Percentiles rank a stretch among this genome's conserved stretches.
These are phyloP conservation scores for Plumapathes pennacea DNA, from an alignment of 92 coral and sea anemone genomes.

Conservation along the genomic window DNA sequence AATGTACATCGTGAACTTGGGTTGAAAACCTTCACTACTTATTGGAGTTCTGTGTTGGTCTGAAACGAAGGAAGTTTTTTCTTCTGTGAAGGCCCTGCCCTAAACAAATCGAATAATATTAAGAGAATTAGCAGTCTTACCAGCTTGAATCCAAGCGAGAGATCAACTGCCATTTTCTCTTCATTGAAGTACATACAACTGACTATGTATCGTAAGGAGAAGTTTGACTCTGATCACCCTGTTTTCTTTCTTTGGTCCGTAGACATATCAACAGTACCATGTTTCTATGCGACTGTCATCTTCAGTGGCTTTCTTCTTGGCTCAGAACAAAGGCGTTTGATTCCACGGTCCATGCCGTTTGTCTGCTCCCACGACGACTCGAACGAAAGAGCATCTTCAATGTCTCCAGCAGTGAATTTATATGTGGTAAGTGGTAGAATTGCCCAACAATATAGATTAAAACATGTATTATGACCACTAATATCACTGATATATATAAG, in stretches of 20 bases:
- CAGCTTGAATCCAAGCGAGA: too few relatives aligned
- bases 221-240: too few relatives aligned
- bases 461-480: neutral
- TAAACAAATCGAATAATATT: too few relatives aligned
- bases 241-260: constrained; percentile 1
- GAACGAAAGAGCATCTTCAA: constrained; percentile 67
- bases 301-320: constrained; percentile 76
- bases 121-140: too few relatives aligned
- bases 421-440: constrained; percentile 65
- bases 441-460: neutral
- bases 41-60: too few relatives aligned
- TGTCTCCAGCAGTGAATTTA: constrained; percentile 51
- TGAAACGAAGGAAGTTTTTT: too few relatives aligned
- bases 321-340: constrained; percentile 11
- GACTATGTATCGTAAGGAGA: too few relatives aligned
- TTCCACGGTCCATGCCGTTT: constrained; percentile 41
- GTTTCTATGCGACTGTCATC: constrained; percentile 69
- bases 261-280: constrained; percentile 68
- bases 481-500: neutral
- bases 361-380: constrained; percentile 64
- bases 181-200: too few relatives aligned
- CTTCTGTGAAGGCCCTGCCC: too few relatives aligned
- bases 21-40: too few relatives aligned
- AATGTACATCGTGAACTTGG: too few relatives aligned
- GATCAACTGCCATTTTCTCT: too few relatives aligned